phyloP scores from a whole-genome alignment of 2,113 vertebrate species.

The Cercocebus atys region DNA sequence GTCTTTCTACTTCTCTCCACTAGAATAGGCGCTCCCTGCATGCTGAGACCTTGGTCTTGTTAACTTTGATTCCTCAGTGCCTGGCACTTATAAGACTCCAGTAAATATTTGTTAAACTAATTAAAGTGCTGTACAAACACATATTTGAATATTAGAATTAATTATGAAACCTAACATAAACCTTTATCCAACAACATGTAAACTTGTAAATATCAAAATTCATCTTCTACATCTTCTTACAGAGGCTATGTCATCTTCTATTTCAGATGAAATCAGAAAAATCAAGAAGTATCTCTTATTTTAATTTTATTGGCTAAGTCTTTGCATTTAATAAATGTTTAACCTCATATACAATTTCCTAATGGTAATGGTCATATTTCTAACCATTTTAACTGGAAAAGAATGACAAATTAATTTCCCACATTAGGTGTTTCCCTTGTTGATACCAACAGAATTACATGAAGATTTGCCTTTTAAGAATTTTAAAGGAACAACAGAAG shows the following conservation, averaged over 20 bases:
- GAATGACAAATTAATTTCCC: neutral
- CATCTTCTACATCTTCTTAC: neutral
- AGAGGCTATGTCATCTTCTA: neutral
- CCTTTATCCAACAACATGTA: neutral
- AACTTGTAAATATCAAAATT: neutral
- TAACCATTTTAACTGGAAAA: neutral
- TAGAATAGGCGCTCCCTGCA: neutral
- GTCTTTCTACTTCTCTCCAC: neutral
- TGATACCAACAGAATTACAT: neutral
- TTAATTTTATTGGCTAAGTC: slow-evolving; percentile 19
- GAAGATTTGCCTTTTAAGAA: neutral
- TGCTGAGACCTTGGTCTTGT: neutral
- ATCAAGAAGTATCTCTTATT: neutral
- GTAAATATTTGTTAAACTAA: neutral
- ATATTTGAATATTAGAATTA: neutral
- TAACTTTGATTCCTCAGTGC: neutral
- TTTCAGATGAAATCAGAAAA: neutral
- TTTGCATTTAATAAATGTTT: neutral
- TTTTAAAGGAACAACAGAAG: neutral
- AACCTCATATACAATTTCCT: neutral
- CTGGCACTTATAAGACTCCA: neutral
- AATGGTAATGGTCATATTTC: neutral
- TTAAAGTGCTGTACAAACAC: neutral
- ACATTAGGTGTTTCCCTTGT: neutral
- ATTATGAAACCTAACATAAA: neutral